These are phyloP conservation scores for Alentia gelatinosa DNA, from an alignment of 2,888 invertebrate genomes.

Conservation along the genomic window DNA sequence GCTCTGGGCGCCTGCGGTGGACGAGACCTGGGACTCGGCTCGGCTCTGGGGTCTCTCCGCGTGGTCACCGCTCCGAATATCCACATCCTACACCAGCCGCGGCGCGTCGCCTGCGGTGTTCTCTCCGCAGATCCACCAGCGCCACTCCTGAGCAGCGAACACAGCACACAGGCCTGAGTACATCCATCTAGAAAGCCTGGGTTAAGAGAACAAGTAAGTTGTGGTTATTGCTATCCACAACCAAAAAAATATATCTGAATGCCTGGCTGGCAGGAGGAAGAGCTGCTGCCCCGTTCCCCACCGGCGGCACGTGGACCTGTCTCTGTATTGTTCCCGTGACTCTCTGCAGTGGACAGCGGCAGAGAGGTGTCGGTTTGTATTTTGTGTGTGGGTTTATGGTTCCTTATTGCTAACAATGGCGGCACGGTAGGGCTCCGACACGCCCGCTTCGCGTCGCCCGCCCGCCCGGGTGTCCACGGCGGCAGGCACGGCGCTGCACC, in stretches of 20 bases:
- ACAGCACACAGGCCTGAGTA: too few species aligned
- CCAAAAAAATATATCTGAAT: slow-evolving; percentile 1
- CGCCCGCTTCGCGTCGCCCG: background rate
- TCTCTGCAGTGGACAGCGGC: slow-evolving; percentile 1
- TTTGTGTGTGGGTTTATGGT: background rate
- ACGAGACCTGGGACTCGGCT: background rate
- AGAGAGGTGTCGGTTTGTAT: background rate
- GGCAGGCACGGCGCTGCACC: background rate
- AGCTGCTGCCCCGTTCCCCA: too few species aligned
- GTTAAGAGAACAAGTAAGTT: too few species aligned
- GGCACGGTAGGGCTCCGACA: background rate
- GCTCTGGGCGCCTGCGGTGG: background rate
- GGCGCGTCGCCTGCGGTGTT: too few species aligned
- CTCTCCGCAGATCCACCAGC: too few species aligned
- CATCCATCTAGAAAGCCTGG: too few species aligned
- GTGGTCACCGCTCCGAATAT: too few species aligned
- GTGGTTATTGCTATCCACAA: background rate
- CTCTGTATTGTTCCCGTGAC: background rate
- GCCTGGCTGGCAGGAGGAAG: background rate
- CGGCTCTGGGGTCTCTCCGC: background rate
- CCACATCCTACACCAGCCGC: too few species aligned
- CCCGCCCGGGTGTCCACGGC: slow-evolving; percentile 18
- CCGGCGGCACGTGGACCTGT: too few species aligned
- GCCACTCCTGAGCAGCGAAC: too few species aligned
- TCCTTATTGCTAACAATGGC: slow-evolving; percentile 25